Percentiles rank a stretch among this genome's conserved stretches.
Evolutionary conservation across 1,140 invertebrate genomes (phyloP).

Genomic region (Tetramorium alpestre): DNA sequence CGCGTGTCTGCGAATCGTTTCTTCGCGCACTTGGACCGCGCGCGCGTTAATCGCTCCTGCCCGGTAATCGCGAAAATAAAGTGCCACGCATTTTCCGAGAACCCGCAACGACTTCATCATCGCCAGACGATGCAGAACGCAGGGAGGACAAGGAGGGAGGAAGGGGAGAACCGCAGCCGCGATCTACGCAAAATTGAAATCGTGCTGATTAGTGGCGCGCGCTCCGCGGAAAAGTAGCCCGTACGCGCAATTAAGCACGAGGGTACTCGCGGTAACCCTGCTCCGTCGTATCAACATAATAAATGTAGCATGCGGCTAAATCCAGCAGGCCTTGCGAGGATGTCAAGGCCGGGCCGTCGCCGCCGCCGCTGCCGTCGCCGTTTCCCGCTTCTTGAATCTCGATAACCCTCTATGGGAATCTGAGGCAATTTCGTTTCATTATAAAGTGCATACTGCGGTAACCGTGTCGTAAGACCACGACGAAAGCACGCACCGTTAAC

Average conservation of each 20-base stretch:
- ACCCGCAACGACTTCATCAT: conserved; percentile 25
- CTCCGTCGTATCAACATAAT: background rate
- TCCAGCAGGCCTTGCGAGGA: conserved; percentile 24
- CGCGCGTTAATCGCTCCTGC: conserved; percentile 12
- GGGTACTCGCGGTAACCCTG: background rate
- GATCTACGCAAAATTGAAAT: conserved; percentile 32
- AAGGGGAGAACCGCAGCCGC: background rate
- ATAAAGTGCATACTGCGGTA: conserved; percentile 3
- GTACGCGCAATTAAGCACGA: conserved; percentile 34
- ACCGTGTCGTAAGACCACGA: background rate
- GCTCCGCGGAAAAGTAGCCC: conserved; percentile 4
- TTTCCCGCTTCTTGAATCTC: conserved; percentile 10
- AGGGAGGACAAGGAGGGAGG: too few species aligned
- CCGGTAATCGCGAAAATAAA: conserved; percentile 3
- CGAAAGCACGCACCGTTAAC: background rate
- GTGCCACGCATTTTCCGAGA: background rate
- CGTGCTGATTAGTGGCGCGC: background rate
- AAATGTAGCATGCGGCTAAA: background rate
- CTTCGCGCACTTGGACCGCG: background rate
- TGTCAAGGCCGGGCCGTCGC: conserved; percentile 56
- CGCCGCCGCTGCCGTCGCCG: background rate
- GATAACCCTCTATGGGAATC: conserved; percentile 27
- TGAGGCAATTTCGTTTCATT: conserved; percentile 33
- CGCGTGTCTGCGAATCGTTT: conserved; percentile 31
- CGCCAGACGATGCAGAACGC: background rate